Evolutionary conservation across 1,140 invertebrate species (phyloP), one percentile per base, ranked within the genome.

Genomic region (Euwallacea similis): DNA sequence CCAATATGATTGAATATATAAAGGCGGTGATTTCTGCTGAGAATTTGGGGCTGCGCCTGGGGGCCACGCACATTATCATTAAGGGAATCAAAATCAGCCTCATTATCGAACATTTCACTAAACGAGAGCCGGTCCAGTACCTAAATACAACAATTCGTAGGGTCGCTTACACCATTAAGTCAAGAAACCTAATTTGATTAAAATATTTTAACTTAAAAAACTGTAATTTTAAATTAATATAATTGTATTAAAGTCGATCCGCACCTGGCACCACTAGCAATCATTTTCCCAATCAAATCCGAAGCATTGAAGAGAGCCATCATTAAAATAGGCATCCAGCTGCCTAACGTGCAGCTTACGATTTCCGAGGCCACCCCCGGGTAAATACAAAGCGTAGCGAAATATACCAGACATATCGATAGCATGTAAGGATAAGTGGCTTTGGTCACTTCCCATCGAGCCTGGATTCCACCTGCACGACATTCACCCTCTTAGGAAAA

Each of bases 291-390:
- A 68, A 94, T 83, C 7, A 96, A 87, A 83, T 96, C 94, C 55
- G 91, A 90, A 1, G 89, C 85, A 78, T 96, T 96, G 76, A 96
- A 96, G 0, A 90, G 85, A 7, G 93, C 89, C 93, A 97, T 96
- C 42, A 97, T 83, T 11, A 96, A 85, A 2, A 96, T 93, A 0
- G 94, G 94, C 93, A 96, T 95, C 94, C 94, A 96, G 2, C 89
- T 89, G 7, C 88, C 88, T 33, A 94, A 88, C 16, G 86, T 86
- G 76, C 93, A 96, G 43, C 92, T 95, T 44, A 89, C 86, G 43
- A 97, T 90, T 82, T 96, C 93, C 0, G 93, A 93, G 66, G 93
- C 88, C 33, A 97, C 94, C 41, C 94, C 94, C 4, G 94, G 94
- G 78, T 96, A 97, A 2, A 96, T 83, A 68, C 90, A 93, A 0